These are phyloP conservation scores for Lagorchestes hirsutus DNA, from an alignment of 2,797 vertebrate genomes.

Conservation along the genomic window DNA sequence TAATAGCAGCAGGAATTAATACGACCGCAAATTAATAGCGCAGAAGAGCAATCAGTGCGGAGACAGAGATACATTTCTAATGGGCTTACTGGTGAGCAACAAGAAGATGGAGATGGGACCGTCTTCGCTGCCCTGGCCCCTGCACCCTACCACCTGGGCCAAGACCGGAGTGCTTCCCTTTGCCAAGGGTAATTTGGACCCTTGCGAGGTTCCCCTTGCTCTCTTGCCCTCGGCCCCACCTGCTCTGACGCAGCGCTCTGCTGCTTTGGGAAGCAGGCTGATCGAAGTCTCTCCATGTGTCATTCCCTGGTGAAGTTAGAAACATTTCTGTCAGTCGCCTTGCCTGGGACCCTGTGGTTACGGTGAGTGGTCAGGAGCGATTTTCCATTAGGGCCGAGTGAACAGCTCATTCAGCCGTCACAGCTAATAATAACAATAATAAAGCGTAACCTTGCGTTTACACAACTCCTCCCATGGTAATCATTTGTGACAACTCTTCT, in stretches of 20 bases:
- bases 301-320: slow-evolving; percentile 61
- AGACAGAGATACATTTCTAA: slow-evolving; percentile 65
- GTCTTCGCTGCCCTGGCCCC: not conserved
- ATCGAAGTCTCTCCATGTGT: slow-evolving; percentile 41
- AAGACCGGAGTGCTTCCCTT: slow-evolving; percentile 50
- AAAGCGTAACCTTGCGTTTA: slow-evolving; percentile 46
- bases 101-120: slow-evolving; percentile 32
- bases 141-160: slow-evolving; percentile 69
- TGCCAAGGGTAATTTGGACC: slow-evolving; percentile 46
- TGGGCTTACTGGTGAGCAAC: slow-evolving; percentile 50
- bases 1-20: slow-evolving; percentile 76
- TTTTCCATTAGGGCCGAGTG: slow-evolving; percentile 72
- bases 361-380: slow-evolving; percentile 50
- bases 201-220: not conserved
- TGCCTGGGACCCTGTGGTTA: slow-evolving; percentile 63
- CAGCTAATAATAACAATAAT: slow-evolving; percentile 76
- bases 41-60: slow-evolving; percentile 48
- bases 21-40: slow-evolving; percentile 62
- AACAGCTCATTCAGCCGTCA: slow-evolving; percentile 80
- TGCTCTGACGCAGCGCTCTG: not conserved
- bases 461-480: slow-evolving; percentile 41
- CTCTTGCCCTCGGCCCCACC: slow-evolving; percentile 3
- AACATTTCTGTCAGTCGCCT: slow-evolving; percentile 66
- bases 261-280: slow-evolving; percentile 23
- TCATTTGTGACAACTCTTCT: not conserved